phyloP scores from a whole-genome alignment of 2,888 invertebrate species.

The Plagodis dolabraria region DNA sequence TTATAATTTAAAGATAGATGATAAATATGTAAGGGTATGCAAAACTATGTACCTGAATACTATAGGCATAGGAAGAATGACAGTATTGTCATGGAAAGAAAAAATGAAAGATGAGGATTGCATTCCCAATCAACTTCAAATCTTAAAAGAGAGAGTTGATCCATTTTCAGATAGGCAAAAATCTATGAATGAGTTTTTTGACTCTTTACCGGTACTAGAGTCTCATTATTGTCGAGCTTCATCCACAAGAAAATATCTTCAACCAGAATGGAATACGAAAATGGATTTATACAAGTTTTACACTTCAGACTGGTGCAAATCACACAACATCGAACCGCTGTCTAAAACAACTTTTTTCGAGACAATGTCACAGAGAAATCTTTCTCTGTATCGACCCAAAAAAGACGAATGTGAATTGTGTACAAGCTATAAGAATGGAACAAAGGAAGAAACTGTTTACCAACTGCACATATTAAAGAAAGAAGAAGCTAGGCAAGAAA shows the following conservation, averaged over 20 bases:
- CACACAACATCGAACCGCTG: conserved; percentile 12
- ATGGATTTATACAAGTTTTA: conserved; percentile 18
- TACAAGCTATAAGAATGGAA: conserved; percentile 8
- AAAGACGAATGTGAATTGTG: conserved; percentile 14
- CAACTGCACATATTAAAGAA: conserved; percentile 17
- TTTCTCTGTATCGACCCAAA: conserved; percentile 11
- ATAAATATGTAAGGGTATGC: conserved; percentile 12
- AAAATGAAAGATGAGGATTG: conserved; percentile 16
- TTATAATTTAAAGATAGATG: conserved; percentile 18
- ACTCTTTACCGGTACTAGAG: conserved; percentile 13
- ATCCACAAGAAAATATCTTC: conserved; percentile 13
- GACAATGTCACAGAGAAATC: conserved; percentile 5
- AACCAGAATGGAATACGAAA: conserved; percentile 19
- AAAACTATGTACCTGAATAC: conserved; percentile 28
- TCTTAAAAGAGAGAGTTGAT: conserved; percentile 6
- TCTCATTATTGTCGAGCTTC: conserved; percentile 24
- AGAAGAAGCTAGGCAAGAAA: conserved; percentile 28
- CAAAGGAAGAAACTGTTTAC: conserved; percentile 8
- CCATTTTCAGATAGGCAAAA: conserved; percentile 14
- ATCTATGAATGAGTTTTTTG: conserved; percentile 14
- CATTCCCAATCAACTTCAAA: conserved; percentile 11
- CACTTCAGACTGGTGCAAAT: conserved; percentile 17
- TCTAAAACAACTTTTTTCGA: conserved; percentile 7
- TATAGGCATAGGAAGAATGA: conserved; percentile 24
- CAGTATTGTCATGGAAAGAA: conserved; percentile 24